A percentile compares a stretch with the other conserved stretches of the same genome.
Evolutionary conservation across 2,113 vertebrate species (phyloP).

Genomic region (Archocentrus centrarchus): DNA sequence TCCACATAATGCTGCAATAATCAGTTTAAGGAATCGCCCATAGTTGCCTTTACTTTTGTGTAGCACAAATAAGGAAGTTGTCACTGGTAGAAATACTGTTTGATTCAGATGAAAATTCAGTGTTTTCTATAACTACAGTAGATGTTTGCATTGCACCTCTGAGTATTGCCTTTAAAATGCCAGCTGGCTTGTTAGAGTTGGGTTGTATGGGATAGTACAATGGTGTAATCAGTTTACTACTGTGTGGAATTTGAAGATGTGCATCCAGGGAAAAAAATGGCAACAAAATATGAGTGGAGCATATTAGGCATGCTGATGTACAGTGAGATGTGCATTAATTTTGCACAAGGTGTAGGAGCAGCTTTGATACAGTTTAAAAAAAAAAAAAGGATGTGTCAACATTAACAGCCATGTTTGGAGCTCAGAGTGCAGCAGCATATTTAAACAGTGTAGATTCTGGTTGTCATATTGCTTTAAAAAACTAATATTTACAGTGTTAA

Average conservation of each 20-base stretch:
- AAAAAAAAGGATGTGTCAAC: no score
- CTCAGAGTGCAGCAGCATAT: not conserved
- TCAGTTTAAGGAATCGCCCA: not conserved
- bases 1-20: not conserved
- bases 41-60: not conserved
- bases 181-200: not conserved
- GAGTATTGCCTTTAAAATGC: not conserved
- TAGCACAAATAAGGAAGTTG: not conserved
- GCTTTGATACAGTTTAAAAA: not conserved
- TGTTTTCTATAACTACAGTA: not conserved
- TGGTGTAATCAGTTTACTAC: no score
- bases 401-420: not conserved
- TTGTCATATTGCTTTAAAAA: not conserved
- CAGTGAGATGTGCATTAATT: not conserved
- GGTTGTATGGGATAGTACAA: no score
- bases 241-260: not conserved
- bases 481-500: not conserved
- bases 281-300: not conserved
- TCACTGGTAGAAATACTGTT: not conserved
- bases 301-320: not conserved
- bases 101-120: not conserved
- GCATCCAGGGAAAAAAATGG: slow-evolving; percentile 1
- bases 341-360: slow-evolving; percentile 2
- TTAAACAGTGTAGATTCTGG: not conserved
- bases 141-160: no score